Evolutionary conservation across 2,113 vertebrate genomes (phyloP), one percentile per base, ranked within the genome.

Genomic region (Haemorhous mexicanus): DNA sequence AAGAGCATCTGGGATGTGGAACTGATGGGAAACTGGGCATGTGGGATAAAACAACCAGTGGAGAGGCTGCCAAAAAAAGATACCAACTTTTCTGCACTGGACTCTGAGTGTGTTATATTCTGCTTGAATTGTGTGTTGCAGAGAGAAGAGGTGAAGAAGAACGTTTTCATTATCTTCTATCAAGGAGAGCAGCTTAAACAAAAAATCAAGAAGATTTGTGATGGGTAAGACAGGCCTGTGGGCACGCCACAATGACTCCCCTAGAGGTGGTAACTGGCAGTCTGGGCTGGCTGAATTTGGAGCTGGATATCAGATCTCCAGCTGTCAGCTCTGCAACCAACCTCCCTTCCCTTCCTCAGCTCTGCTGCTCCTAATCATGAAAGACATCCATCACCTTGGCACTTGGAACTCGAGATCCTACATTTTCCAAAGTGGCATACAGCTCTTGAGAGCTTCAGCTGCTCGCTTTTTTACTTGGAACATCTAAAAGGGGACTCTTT

Each of bases 151-250:
- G 93, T 98, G 73, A 98, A 98, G 88, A 98, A 98, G 97, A 98
- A 98, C 0, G 97, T 98, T 52, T 98, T 98, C 95, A 98, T 98
- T 94, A 98, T 98, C 92, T 98, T 98, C 97, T 98, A 98, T 70
- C 98, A 98, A 97, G 98, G 98, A 80, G 98, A 98, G 33, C 98
- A 98, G 74, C 98, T 98, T 58, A 98, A 97, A 83, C 97, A 98
- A 90, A 98, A 98, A 94, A 97, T 98, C 92, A 97, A 95, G 97
- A 98, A 98, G 95, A 98, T 98, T 84, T 98, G 98, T 81, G 98
- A 98, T 0, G 98, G 98, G 98, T 98, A 96, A 98, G 97, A 26
- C 66, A 85, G 52, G 21, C 16, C 13, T 5, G 8, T 56, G 84
- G 52, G 52, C 55, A 90, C 75, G 33, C 21, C n/a, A 28, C 10